These are phyloP conservation scores for Bufotes viridis DNA, from an alignment of 2,797 vertebrate species.

Conservation along the genomic window DNA sequence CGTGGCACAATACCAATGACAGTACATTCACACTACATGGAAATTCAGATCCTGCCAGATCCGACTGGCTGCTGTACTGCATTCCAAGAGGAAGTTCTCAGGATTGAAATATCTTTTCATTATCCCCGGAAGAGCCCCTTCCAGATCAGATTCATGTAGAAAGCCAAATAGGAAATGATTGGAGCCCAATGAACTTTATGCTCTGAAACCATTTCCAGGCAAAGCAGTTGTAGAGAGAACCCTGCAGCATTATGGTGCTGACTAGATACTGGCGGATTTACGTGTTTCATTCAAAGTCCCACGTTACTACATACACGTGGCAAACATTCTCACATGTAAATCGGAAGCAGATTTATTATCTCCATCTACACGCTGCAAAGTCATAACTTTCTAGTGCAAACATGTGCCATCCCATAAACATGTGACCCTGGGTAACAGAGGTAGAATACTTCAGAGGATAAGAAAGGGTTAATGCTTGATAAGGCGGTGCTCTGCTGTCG, in stretches of 20 bases:
- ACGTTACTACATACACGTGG: constrained; percentile 5
- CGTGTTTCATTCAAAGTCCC: constrained; percentile 40
- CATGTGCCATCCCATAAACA: too few relatives aligned
- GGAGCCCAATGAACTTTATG: constrained; percentile 1
- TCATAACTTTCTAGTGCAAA: constrained; percentile 22
- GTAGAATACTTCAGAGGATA: not conserved
- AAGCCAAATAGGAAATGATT: constrained; percentile 47
- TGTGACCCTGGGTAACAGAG: too few relatives aligned
- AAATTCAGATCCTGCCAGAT: not conserved
- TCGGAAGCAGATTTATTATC: constrained; percentile 32
- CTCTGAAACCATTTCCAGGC: constrained; percentile 36
- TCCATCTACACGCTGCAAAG: constrained; percentile 17
- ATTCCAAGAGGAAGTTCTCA: not conserved
- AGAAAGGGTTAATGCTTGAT: not conserved
- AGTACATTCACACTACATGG: constrained; percentile 6
- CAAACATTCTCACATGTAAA: constrained; percentile 42
- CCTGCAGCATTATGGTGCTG: constrained; percentile 34
- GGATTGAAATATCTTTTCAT: not conserved
- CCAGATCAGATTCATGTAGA: constrained; percentile 2
- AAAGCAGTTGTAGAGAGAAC: constrained; percentile 49
- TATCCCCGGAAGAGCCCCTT: not conserved
- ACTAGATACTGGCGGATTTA: constrained; percentile 48
- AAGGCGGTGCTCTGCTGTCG: not conserved
- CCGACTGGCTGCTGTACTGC: not conserved
- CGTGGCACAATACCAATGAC: not conserved